Evolutionary conservation across 1,140 invertebrate species (phyloP), one percentile per base, ranked within the genome.

Genomic region (Caenorhabditis latens): DNA sequence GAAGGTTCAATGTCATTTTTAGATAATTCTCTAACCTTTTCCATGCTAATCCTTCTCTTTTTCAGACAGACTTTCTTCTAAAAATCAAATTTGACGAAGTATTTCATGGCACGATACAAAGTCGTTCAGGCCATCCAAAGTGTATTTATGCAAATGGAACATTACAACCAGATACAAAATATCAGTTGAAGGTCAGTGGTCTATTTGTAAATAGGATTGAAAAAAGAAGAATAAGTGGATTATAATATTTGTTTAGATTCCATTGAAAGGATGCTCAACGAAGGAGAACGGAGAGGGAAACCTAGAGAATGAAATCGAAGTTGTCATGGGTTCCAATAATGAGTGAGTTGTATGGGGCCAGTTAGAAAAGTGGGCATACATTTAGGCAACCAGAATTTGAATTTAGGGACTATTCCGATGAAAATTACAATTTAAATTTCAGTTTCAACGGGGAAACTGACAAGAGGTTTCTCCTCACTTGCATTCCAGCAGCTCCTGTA

Each of bases 71-170:
- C 71, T 91, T 91, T 82, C 65, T 91, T 19, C 85, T 91, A 11
- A 83, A 86, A 16, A 79, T 91, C 13, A 90, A 90, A 63, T 91
- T 91, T 48, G 91, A 91, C 84, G 79, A 85, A 11, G 84, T 86
- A 6, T 91, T 91, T 83, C 86, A 79, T 16, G 91, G 91, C 16
- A 88, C 92, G n/a, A 89, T 91, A 82, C 92, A 92, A 79, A 90
- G 85, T 55, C 91, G 92, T 83, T 86, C 92, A 46, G 91, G 91
- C 6, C 88, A 83, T 21, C 91, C 91, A 42, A 92, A 92, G 82
- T 92, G 91, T 89, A 89, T 92, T 57, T 92, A 92, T 87, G 89
- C 92, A 19, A 92, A 92, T 89, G 91, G 92, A 14, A 90, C 90
- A 19, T 90, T 92, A 65, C 89, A 92, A 32, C 86, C 91, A 53